phyloP scores from a whole-genome alignment of 1,140 invertebrate species.

The Linepithema humile region DNA sequence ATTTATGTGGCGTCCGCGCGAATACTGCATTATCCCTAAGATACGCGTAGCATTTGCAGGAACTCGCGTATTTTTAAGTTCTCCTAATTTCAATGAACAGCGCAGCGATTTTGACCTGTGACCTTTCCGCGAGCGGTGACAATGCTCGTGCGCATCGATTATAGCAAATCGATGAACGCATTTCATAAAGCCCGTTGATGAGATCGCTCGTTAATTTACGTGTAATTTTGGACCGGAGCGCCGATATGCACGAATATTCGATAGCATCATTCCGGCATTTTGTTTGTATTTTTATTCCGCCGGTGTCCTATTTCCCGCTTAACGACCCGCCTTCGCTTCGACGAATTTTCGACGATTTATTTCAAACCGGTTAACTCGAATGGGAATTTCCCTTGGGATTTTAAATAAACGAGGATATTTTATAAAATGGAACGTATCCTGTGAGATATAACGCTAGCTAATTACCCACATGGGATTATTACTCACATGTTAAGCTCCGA shows the following conservation, averaged over 20 bases:
- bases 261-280: slow-evolving; percentile 1
- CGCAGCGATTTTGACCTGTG: slow-evolving; percentile 17
- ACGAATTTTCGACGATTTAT: neutral
- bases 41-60: neutral
- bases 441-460: neutral
- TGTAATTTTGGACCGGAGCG: slow-evolving; percentile 14
- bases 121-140: slow-evolving; percentile 53
- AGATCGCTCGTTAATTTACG: slow-evolving; percentile 62
- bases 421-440: neutral
- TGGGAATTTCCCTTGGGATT: neutral
- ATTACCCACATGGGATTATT: neutral
- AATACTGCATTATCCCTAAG: slow-evolving; percentile 14
- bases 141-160: slow-evolving; percentile 46
- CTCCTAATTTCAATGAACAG: slow-evolving; percentile 27
- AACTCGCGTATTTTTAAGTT: slow-evolving; percentile 16
- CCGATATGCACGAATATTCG: neutral
- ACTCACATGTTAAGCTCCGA: neutral
- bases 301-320: slow-evolving; percentile 21
- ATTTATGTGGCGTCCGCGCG: slow-evolving; percentile 40
- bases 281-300: slow-evolving; percentile 13
- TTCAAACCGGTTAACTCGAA: slow-evolving; percentile 25
- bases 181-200: slow-evolving; percentile 9
- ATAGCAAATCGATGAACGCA: slow-evolving; percentile 47
- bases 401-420: neutral
- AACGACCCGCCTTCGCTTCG: neutral